Base-by-base conservation (phyloP, 1,140 invertebrate species). In the Luehdorfia chinensis region DNA sequence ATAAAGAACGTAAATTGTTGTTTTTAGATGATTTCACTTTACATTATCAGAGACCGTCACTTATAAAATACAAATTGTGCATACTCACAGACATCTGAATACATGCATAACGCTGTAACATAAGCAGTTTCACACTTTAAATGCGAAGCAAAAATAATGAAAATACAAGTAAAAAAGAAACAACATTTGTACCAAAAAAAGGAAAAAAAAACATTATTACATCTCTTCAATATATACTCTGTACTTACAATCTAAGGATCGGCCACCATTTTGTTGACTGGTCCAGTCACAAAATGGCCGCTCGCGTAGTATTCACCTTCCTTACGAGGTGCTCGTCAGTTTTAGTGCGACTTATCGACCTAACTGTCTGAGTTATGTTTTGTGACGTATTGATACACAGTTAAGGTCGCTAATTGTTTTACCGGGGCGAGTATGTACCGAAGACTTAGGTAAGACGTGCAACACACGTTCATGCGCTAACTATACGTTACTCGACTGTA, bases 31-130 rank as follows among this genome's bases (percentile, higher is more conserved):
- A n/a, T n/a, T 9, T 14, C 13, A 43, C 13, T 43, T 43, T 30
- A 43, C 25, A 19, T 43, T 43, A 12, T 43, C 39, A 43, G 23
- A 43, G 14, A 15, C 14, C 27, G 39, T 28, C 39, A 14, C 39
- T 65, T 61, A 52, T 58, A 76, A 75, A 76, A 71, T 74, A 76
- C 66, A 80, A 66, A 73, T 78, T 80, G 78, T 85, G 79, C 81
- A 85, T 85, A 85, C 81, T 85, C 79, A 84, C 81, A 75, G 64
- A 84, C 76, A 79, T 68, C 72, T 62, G 73, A 79, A 64, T 72
- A 80, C 81, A 85, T 85, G 81, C 81, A 81, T 58, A 75, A 80
- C 76, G 78, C 75, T 80, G 75, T 75, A 83, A 85, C 67, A 77
- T 78, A 84, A 80, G 80, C 80, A 80, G 72, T 74, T 75, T 75